These are phyloP conservation scores for Tokudaia tokunoshimensis DNA, from an alignment of 2,797 vertebrate species.

Conservation along the genomic window DNA sequence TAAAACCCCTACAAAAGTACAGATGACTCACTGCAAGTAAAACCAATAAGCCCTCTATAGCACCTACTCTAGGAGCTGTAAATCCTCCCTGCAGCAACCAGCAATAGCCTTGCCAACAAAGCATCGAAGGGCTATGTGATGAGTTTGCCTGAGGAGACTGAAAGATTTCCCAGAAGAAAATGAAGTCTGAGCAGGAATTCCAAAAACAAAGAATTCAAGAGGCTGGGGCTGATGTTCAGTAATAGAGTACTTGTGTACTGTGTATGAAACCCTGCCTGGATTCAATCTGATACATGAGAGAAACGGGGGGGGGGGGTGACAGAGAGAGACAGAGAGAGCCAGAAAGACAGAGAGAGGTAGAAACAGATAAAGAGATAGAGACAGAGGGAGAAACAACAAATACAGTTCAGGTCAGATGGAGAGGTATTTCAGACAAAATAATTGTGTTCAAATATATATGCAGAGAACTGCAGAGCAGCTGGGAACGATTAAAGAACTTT, in stretches of 20 bases:
- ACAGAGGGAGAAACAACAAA: no score
- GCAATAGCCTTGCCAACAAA: neutral
- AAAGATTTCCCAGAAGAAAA: conserved; percentile 6
- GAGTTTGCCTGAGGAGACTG: neutral
- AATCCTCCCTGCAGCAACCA: neutral
- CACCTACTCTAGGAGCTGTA: neutral
- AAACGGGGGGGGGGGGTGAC: neutral
- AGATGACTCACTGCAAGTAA: conserved; percentile 26
- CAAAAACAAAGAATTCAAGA: neutral
- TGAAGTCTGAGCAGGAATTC: conserved; percentile 1
- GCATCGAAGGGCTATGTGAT: neutral
- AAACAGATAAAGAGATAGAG: no score
- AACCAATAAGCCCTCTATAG: neutral
- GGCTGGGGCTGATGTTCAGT: neutral
- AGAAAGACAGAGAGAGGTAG: no score
- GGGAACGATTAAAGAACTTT: neutral
- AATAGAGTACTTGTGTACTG: neutral
- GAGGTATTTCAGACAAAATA: neutral
- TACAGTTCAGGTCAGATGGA: neutral
- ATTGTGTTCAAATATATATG: neutral
- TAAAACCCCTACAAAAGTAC: conserved; percentile 48
- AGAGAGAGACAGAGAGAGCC: no score
- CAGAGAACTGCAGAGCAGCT: neutral
- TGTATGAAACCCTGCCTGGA: neutral
- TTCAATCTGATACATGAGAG: neutral